phyloP scores from a whole-genome alignment of 2,113 vertebrate species.

The Pholis gunnellus region DNA sequence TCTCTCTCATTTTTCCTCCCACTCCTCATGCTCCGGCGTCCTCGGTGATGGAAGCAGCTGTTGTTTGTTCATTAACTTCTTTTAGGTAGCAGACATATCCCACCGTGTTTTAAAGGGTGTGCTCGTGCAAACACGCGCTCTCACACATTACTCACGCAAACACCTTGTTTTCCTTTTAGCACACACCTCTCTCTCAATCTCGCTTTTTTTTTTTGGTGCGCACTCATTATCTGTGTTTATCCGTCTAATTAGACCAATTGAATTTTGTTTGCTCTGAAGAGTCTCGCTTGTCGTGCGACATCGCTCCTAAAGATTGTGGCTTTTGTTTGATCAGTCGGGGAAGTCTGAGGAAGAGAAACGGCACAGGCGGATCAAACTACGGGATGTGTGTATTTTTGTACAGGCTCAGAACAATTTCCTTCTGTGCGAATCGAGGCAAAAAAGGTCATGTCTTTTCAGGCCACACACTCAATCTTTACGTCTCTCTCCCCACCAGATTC shows the following conservation, averaged over 20 bases:
- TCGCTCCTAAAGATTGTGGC: conserved; percentile 18
- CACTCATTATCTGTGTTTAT: conserved; percentile 46
- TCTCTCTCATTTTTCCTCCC: conserved; percentile 51
- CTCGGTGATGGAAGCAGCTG: conserved; percentile 66
- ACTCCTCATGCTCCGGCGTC: conserved; percentile 34
- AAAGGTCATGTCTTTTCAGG: conserved; percentile 51
- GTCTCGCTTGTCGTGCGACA: conserved; percentile 14
- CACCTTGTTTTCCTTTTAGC: conserved; percentile 27
- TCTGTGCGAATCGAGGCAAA: conserved; percentile 21
- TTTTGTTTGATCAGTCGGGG: conserved; percentile 56
- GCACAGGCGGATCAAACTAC: conserved; percentile 18
- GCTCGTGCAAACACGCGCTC: conserved; percentile 1
- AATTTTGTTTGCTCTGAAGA: conserved; percentile 56
- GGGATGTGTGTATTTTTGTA: conserved; percentile 27
- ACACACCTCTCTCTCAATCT: conserved; percentile 33
- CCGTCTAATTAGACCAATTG: conserved; percentile 69
- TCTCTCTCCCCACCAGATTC: conserved; percentile 31
- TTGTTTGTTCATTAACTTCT: conserved; percentile 72
- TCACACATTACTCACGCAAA: background rate
- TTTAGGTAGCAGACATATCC: conserved; percentile 39
- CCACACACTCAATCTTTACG: conserved; percentile 32
- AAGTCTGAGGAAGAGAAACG: conserved; percentile 21
- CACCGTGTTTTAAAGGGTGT: conserved; percentile 19
- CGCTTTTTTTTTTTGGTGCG: conserved; percentile 6
- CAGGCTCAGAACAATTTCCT: conserved; percentile 26